Percentiles rank a stretch among this genome's conserved stretches.
These are phyloP conservation scores for Stegastes partitus DNA, from an alignment of 2,113 vertebrate species.

Conservation along the genomic window DNA sequence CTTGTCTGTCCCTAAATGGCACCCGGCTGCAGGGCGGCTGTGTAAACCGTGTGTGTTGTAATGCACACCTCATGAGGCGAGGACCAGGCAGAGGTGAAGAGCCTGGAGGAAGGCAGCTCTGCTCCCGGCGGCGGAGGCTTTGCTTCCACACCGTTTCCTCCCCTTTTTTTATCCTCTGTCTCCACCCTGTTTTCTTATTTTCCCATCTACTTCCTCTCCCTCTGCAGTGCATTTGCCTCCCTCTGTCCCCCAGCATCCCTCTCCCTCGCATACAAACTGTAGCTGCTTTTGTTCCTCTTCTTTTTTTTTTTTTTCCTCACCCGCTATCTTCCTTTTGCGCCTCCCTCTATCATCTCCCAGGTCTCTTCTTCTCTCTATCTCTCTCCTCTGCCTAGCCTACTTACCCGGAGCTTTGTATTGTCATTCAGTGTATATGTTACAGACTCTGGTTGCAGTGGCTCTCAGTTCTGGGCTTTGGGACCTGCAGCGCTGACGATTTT, in stretches of 20 bases:
- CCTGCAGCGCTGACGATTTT: slow-evolving; percentile 28
- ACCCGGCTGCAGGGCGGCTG: slow-evolving; percentile 44
- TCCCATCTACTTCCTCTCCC: not conserved
- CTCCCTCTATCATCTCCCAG: not conserved
- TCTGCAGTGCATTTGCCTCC: not conserved
- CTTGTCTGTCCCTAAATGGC: slow-evolving; percentile 59
- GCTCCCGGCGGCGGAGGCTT: slow-evolving; percentile 33
- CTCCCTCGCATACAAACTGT: slow-evolving; percentile 11
- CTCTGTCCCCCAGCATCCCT: not conserved
- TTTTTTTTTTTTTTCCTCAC: slow-evolving; percentile 5
- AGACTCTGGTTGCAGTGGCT: slow-evolving; percentile 31
- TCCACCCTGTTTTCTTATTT: not conserved
- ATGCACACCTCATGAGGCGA: slow-evolving; percentile 49
- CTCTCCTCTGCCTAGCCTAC: slow-evolving; percentile 16
- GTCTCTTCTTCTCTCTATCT: not conserved
- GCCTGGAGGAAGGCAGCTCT: slow-evolving; percentile 49
- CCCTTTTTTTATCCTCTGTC: not conserved
- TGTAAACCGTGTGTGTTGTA: slow-evolving; percentile 42
- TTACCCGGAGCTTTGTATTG: slow-evolving; percentile 34
- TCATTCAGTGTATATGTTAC: slow-evolving; percentile 34
- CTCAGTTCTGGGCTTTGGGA: slow-evolving; percentile 41
- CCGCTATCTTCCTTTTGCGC: not conserved
- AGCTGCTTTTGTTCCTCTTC: slow-evolving; percentile 28
- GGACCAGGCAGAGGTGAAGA: slow-evolving; percentile 56
- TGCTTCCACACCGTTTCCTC: not conserved